Base-by-base conservation (phyloP, 2,888 invertebrate genomes). In the Epinotia nisella region DNA sequence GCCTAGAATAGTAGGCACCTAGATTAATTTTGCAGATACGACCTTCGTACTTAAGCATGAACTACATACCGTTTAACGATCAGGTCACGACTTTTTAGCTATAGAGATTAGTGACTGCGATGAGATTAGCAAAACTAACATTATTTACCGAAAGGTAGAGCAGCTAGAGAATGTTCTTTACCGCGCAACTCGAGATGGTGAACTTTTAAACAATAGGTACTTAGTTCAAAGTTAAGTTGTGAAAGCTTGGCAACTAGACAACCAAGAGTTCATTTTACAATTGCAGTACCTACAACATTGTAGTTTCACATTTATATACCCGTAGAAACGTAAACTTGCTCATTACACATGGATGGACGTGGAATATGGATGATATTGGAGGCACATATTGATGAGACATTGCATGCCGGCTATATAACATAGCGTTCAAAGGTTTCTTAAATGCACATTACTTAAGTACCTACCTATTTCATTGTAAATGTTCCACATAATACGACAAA, bases 371-470 rank as follows among this genome's bases (percentile, higher is more conserved):
- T 55, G 55, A 55, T 55, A 41, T n/a, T 66, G 3, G 55, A 65
- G 39, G 53, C 21, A 45, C 45, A 53, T 65, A 65, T 55, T 65
- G 39, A 65, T 55, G 55, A 65, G 65, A 17, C n/a, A 29, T 39
- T 41, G 65, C 65, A n/a, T 55, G 53, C 21, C 35, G 17, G 17
- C 21, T 11, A 13, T 17, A 3, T 15, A 13, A 13, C 21, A 3
- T 39, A 39, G 35, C 39, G 65, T 55, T 21, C 55, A 66, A 66
- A 55, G 65, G 65, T 55, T 55, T 66, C 55, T 41, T 66, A 3
- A 11, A 41, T 66, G 21, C 65, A 55, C 53, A 19, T 19, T n/a
- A n/a, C n/a, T n/a, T 64, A 51, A 41, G 41, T 41, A 41, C 41
- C 13, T 41, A 41, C 41, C 13, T 11, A 11, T 11, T 41, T 41